phyloP scores from a whole-genome alignment of 2,113 vertebrate genomes.

The Vulpes vulpes region DNA sequence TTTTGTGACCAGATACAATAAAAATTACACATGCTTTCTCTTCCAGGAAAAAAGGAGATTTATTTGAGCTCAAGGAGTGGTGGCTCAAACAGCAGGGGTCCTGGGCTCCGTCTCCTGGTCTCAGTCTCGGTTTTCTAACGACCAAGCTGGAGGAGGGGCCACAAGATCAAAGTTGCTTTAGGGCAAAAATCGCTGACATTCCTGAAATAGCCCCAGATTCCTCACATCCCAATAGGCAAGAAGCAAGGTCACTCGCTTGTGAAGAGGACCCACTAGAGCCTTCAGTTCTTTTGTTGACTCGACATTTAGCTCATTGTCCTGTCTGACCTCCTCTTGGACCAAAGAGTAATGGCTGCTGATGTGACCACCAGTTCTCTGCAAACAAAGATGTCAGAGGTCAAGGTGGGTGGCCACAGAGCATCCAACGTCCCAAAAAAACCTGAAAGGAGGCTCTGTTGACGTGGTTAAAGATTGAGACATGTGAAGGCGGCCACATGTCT shows the following conservation, averaged over 20 bases:
- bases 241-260: constrained; percentile 88
- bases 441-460: not conserved
- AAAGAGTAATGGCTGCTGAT: constrained; percentile 73
- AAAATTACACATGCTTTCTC: constrained; percentile 70
- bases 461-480: constrained; percentile 58
- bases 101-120: not conserved
- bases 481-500: not conserved
- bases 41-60: constrained; percentile 75
- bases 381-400: constrained; percentile 78
- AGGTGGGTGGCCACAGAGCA: constrained; percentile 59
- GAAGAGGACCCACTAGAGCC: constrained; percentile 70
- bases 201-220: constrained; percentile 86
- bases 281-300: constrained; percentile 84
- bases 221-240: constrained; percentile 84
- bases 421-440: not conserved
- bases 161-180: constrained; percentile 86
- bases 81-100: not conserved
- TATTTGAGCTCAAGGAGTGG: constrained; percentile 73
- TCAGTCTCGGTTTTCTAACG: no score
- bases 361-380: constrained; percentile 64
- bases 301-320: constrained; percentile 82
- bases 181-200: constrained; percentile 88
- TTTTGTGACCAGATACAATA: not conserved
- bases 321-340: constrained; percentile 82
- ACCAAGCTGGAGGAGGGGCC: constrained; percentile 82